A percentile compares a stretch with the other conserved stretches of the same genome.
Conservation (phyloP, 30 jellyfish, hydroid and myxozoan genomes). For the Aurelia aurita region DNA sequence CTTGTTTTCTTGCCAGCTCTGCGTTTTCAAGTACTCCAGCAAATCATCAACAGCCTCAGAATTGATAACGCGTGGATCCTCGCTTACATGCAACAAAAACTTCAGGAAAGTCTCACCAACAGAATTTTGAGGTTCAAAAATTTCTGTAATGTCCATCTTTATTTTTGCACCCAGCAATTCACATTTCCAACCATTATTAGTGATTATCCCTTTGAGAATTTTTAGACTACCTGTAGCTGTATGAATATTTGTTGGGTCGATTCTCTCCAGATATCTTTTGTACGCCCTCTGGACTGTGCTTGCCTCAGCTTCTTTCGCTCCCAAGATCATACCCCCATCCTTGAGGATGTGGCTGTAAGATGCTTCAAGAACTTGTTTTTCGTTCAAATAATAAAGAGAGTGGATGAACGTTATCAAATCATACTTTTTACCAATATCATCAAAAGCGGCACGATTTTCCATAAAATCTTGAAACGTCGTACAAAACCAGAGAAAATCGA, state of each 20-base stretch:
- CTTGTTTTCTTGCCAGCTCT: no score
- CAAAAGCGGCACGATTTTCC: neutral
- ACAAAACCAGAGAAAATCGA: neutral
- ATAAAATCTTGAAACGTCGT: conserved; percentile 1
- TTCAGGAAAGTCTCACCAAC: neutral
- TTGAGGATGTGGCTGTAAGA: neutral
- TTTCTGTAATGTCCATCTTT: conserved; percentile 2
- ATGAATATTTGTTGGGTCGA: neutral
- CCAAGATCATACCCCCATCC: neutral
- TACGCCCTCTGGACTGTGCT: neutral
- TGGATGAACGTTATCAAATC: neutral
- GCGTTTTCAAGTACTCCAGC: no score
- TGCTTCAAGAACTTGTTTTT: neutral
- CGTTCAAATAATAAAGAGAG: conserved; percentile 6
- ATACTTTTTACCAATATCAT: neutral
- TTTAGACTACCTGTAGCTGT: neutral
- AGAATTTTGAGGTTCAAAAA: neutral
- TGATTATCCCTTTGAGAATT: neutral
- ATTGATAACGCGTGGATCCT: neutral
- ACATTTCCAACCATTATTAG: neutral
- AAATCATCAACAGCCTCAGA: no score
- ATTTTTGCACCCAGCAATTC: neutral
- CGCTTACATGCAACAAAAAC: conserved; percentile 3
- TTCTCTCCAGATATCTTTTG: neutral
- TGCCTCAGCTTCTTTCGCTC: neutral